Conservation (phyloP, 2,113 vertebrate species). For the Sula dactylatra region DNA sequence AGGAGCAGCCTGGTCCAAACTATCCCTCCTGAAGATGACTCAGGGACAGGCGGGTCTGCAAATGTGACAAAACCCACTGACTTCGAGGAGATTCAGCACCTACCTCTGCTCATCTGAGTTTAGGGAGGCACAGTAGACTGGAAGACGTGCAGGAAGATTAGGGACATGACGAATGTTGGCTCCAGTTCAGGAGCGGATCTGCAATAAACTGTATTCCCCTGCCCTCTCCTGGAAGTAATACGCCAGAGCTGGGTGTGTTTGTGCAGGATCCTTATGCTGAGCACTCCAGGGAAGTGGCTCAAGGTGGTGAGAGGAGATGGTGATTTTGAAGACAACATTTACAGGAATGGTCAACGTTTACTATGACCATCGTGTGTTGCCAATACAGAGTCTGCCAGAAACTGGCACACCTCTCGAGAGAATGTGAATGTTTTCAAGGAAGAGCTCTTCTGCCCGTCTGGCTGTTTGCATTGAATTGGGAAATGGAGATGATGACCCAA, state of each 20-base stretch:
- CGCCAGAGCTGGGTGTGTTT: background rate
- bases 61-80: background rate
- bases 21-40: background rate
- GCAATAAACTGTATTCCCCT: constrained; percentile 58
- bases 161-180: background rate
- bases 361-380: background rate
- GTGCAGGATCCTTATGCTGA: background rate
- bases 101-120: background rate
- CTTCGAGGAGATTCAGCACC: background rate
- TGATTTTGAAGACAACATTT: background rate
- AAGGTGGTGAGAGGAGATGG: background rate
- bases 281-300: background rate
- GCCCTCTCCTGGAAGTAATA: constrained; percentile 70
- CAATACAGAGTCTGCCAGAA: background rate
- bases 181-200: background rate
- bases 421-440: background rate
- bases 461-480: background rate
- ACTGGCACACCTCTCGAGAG: background rate
- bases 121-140: background rate
- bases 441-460: background rate
- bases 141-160: background rate
- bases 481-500: constrained; percentile 1
- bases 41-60: background rate
- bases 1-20: background rate
- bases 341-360: too few relatives aligned